Evolutionary conservation across 2,113 vertebrate species (phyloP), one percentile per base, ranked within the genome.

Genomic region (Corynorhinus townsendii): DNA sequence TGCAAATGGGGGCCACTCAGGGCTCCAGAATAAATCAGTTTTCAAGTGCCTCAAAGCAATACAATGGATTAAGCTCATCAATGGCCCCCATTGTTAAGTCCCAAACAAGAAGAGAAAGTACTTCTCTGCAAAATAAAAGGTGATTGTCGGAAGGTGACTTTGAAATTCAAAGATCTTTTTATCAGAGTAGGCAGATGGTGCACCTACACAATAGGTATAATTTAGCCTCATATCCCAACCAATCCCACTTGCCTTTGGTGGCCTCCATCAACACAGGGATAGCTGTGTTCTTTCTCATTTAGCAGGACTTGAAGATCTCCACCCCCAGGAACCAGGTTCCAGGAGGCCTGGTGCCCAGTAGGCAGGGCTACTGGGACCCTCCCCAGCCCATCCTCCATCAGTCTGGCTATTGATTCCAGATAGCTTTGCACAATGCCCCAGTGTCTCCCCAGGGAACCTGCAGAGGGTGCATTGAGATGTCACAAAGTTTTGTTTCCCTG

Each of bases 101-200:
- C n/a, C 40, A 45, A 89, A 86, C 24, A 64, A 86, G 85, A 82
- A 89, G 84, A 93, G 81, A 95, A 86, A 95, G 88, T 52, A 56
- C 71, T 91, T 93, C 84, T 91, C 26, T 24, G 66, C 45, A 75
- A 92, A 90, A 95, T 68, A 94, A 91, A 96, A 92, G 76, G 56
- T n/a, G 43, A 93, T 64, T 94, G 95, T 96, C 79, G 54, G 82
- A 24, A 89, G 76, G 71, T 75, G 84, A 93, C 95, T 97, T 96
- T 96, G 88, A 96, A 95, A 79, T 86, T 87, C 93, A 94, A 75
- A 89, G 94, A 75, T 77, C 94, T 64, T 82, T 96, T 93, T 49
- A 86, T 94, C 83, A 49, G 52, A 38, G 80, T 52, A 52, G 75
- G 85, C 84, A 95, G 92, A 66, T 40, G 77, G 88, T 79, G 66